Conservation (phyloP, 2,113 vertebrate genomes). For the Mandrillus leucophaeus region DNA sequence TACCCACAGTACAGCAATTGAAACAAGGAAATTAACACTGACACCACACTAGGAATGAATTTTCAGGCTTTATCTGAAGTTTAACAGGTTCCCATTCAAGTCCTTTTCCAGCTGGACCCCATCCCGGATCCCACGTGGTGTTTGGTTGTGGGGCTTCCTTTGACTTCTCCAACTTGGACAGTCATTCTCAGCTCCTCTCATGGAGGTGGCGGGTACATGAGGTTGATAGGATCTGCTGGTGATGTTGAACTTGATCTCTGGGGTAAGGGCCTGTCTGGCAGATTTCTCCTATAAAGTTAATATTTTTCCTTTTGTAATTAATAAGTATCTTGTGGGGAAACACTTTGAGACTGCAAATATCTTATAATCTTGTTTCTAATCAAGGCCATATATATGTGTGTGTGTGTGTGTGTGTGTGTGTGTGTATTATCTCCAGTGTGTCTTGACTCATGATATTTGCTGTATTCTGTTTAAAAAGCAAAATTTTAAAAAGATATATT, state of each 20-base stretch:
- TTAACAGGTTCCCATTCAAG: rapidly evolving
- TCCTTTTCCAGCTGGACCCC: not conserved
- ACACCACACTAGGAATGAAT: rapidly evolving
- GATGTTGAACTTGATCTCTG: not conserved
- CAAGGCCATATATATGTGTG: rapidly evolving
- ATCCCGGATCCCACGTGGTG: rapidly evolving
- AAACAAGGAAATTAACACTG: rapidly evolving
- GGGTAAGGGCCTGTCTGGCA: not conserved
- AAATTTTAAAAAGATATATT: not conserved
- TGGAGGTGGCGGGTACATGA: rapidly evolving
- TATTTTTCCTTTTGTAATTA: not conserved
- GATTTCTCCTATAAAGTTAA: not conserved
- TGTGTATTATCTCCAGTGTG: too few species aligned
- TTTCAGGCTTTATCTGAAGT: rapidly evolving
- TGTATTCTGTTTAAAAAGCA: not conserved
- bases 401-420: too few species aligned
- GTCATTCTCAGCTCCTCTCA: not conserved
- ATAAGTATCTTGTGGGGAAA: not conserved
- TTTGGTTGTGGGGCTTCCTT: not conserved
- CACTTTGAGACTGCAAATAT: not conserved
- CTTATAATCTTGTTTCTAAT: not conserved
- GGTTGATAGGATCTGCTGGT: rapidly evolving
- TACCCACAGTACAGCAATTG: rapidly evolving
- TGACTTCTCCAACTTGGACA: not conserved
- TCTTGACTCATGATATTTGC: too few species aligned